phyloP scores from a whole-genome alignment of 2,888 invertebrate species.

The Cephus rjabovi region DNA sequence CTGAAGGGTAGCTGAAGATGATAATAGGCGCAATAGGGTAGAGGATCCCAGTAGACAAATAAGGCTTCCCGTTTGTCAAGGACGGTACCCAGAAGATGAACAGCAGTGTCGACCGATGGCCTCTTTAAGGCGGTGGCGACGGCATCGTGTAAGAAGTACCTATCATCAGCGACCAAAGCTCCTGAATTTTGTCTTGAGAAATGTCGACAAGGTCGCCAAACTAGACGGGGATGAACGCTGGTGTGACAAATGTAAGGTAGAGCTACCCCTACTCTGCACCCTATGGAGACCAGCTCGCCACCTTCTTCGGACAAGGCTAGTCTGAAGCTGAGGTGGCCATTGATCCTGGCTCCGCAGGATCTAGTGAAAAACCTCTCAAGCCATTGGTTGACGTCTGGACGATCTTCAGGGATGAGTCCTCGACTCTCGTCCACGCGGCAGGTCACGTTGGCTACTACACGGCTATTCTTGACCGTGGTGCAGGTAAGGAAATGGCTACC shows the following conservation, averaged over 20 bases:
- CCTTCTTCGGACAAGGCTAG: constrained; percentile 74
- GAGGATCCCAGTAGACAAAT: constrained; percentile 86
- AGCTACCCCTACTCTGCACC: constrained; percentile 83
- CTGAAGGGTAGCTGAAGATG: constrained; percentile 81
- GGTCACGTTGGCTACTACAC: constrained; percentile 83
- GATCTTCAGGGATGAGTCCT: constrained; percentile 77
- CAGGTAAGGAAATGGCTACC: constrained; percentile 82
- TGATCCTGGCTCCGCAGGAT: constrained; percentile 76
- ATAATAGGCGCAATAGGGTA: constrained; percentile 88
- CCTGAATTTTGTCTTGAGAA: constrained; percentile 71
- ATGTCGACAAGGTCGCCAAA: constrained; percentile 75
- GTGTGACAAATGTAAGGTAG: constrained; percentile 85
- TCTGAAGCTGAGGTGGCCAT: constrained; percentile 84
- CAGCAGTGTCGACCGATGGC: constrained; percentile 66
- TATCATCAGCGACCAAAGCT: constrained; percentile 57
- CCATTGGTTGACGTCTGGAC: constrained; percentile 77
- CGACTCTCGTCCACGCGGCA: constrained; percentile 79
- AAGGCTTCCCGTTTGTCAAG: constrained; percentile 84
- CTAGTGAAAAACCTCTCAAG: constrained; percentile 78
- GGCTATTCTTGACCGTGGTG: constrained; percentile 83
- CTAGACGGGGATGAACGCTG: constrained; percentile 74
- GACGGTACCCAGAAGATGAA: constrained; percentile 70
- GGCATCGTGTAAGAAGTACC: constrained; percentile 69
- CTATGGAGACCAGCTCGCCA: constrained; percentile 73
- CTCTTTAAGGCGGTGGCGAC: constrained; percentile 68